Conservation (phyloP, 2,113 vertebrate genomes). For the Actenoides hombroni region DNA sequence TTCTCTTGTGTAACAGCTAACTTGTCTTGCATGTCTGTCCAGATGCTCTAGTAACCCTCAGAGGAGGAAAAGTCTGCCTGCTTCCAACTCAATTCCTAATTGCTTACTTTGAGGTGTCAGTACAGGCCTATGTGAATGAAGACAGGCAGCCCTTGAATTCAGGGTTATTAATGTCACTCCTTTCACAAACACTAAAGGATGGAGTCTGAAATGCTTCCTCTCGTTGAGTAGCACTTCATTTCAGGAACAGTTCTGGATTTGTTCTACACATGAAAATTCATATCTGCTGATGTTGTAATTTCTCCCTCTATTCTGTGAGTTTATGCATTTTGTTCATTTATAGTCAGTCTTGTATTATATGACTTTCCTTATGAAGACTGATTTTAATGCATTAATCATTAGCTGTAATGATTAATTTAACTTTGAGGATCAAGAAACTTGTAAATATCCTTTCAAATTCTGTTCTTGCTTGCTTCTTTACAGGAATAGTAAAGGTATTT, state of each 20-base stretch:
- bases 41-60: not conserved
- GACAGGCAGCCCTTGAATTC: not conserved
- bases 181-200: not conserved
- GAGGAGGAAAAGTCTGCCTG: not conserved
- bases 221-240: not conserved
- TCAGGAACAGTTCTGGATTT: not conserved
- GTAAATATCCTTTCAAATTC: not conserved
- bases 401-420: not conserved
- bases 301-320: not conserved
- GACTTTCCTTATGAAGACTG: not conserved
- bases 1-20: not conserved
- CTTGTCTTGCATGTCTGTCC: not conserved
- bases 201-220: not conserved
- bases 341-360: not conserved
- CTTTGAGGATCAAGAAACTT: not conserved
- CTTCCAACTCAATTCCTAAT: not conserved
- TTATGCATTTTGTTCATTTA: not conserved
- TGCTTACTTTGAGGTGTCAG: not conserved
- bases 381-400: not conserved
- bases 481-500: not conserved
- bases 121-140: not conserved
- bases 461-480: not conserved
- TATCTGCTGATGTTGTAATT: not conserved
- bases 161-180: not conserved
- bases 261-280: not conserved